Evolutionary conservation across 2,888 invertebrate species (phyloP).

Genomic region (Drosophila basisetae): DNA sequence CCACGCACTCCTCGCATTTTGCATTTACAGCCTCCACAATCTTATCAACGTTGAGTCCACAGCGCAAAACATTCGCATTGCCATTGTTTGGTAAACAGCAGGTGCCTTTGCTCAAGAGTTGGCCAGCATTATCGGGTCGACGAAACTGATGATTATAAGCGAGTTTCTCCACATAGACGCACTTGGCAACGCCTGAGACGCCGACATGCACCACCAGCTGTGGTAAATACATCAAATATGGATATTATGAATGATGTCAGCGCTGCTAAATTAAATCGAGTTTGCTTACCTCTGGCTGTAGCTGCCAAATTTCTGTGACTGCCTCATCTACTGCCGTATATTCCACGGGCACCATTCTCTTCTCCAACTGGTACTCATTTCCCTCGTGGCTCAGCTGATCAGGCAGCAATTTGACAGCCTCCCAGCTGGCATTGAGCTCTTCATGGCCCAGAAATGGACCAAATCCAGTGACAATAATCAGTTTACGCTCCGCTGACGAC

Average conservation of each 20-base stretch:
- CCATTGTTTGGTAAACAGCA: slow-evolving; percentile 64
- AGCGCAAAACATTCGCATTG: slow-evolving; percentile 68
- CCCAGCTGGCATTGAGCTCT: slow-evolving; percentile 91
- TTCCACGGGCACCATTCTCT: slow-evolving; percentile 88
- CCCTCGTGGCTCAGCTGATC: slow-evolving; percentile 80
- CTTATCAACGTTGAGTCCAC: slow-evolving; percentile 81
- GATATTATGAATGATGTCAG: slow-evolving; percentile 52
- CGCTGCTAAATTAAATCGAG: neutral
- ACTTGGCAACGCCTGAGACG: slow-evolving; percentile 81
- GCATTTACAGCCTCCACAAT: slow-evolving; percentile 85
- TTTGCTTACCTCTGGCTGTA: slow-evolving; percentile 87
- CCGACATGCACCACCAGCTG: slow-evolving; percentile 85
- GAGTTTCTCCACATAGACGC: slow-evolving; percentile 82
- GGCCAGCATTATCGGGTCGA: slow-evolving; percentile 81
- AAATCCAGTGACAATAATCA: slow-evolving; percentile 89
- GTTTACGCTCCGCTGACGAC: slow-evolving; percentile 67
- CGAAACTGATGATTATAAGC: slow-evolving; percentile 84
- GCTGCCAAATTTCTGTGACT: slow-evolving; percentile 88
- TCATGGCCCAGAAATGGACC: slow-evolving; percentile 90
- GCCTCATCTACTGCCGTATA: slow-evolving; percentile 88
- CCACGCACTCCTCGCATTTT: slow-evolving; percentile 67
- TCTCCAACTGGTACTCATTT: slow-evolving; percentile 86
- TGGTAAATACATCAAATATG: slow-evolving; percentile 3
- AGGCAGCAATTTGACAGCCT: slow-evolving; percentile 88
- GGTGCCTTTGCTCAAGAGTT: slow-evolving; percentile 65